A percentile compares a stretch with the other conserved stretches of the same genome.
These are phyloP conservation scores for Tragelaphus buxtoni DNA, from an alignment of 2,113 vertebrate species.

Conservation along the genomic window DNA sequence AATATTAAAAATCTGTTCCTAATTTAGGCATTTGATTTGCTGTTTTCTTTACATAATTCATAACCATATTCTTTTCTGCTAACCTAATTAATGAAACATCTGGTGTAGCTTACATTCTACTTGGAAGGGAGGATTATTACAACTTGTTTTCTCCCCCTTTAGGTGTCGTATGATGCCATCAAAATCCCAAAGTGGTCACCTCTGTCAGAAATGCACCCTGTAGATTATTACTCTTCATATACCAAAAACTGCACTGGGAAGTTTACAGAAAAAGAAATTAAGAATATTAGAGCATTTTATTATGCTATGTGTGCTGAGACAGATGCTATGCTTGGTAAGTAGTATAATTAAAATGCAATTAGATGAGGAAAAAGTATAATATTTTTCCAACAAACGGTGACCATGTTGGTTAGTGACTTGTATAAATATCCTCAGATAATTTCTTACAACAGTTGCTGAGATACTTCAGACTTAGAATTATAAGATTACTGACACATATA, in stretches of 20 bases:
- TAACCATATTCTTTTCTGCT: constrained; percentile 21
- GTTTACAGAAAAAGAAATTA: constrained; percentile 91
- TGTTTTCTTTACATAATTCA: background rate
- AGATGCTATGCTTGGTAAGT: constrained; percentile 94
- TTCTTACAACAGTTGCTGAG: background rate
- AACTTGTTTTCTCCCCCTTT: constrained; percentile 54
- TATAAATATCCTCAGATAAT: background rate
- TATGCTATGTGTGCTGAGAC: constrained; percentile 98
- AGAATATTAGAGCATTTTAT: constrained; percentile 91
- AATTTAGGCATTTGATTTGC: background rate
- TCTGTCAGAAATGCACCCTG: constrained; percentile 89
- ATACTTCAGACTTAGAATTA: background rate
- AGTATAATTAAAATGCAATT: constrained; percentile 47
- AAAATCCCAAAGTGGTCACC: constrained; percentile 91
- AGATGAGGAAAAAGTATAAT: background rate
- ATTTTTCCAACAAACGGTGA: background rate
- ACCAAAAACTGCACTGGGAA: constrained; percentile 95
- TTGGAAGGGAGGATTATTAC: background rate
- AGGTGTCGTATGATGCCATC: constrained; percentile 88
- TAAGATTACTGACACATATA: background rate
- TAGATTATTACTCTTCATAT: constrained; percentile 94
- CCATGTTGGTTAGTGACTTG: background rate
- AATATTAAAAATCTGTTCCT: background rate
- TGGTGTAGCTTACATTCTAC: background rate
- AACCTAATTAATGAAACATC: background rate